Percentiles rank a stretch among this genome's conserved stretches.
Evolutionary conservation across 92 coral and sea anemone genomes (phyloP).

Genomic region (Montipora capitata): DNA sequence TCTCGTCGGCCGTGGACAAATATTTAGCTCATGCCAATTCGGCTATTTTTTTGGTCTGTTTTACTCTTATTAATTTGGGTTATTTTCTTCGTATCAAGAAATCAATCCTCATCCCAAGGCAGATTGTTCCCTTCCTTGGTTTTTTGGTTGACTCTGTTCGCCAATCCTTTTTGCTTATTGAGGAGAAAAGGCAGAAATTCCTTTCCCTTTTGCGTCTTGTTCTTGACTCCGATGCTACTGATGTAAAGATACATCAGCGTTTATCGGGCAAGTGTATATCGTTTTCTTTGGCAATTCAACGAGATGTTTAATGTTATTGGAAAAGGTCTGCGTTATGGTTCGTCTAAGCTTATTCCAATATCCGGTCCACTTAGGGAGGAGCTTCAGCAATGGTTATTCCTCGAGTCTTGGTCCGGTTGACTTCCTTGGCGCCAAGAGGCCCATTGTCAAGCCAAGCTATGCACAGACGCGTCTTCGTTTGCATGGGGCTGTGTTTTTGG

Average conservation of each 20-base stretch:
- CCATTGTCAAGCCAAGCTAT: slow-evolving; percentile 26
- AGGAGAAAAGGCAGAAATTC: slow-evolving; percentile 54
- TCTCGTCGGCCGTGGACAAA: slow-evolving; percentile 1
- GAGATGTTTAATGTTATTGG: slow-evolving; percentile 26
- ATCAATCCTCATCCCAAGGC: slow-evolving; percentile 52
- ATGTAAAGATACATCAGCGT: slow-evolving; percentile 42
- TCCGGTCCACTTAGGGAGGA: not conserved
- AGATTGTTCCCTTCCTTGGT: slow-evolving; percentile 48
- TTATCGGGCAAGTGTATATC: slow-evolving; percentile 31
- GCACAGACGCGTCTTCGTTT: slow-evolving; percentile 37
- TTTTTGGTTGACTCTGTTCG: slow-evolving; percentile 52
- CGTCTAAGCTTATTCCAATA: not conserved
- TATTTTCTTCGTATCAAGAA: slow-evolving; percentile 54
- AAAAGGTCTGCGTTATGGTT: not conserved
- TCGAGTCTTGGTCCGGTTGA: slow-evolving; percentile 9
- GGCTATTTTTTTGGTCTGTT: slow-evolving; percentile 35
- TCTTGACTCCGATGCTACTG: slow-evolving; percentile 21
- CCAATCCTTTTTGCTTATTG: slow-evolving; percentile 58
- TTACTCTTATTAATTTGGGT: slow-evolving; percentile 49
- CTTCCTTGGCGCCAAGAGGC: slow-evolving; percentile 24
- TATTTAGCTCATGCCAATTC: slow-evolving; percentile 31
- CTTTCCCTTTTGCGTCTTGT: slow-evolving; percentile 28
- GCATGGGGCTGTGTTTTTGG: slow-evolving; percentile 37
- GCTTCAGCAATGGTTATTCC: slow-evolving; percentile 8
- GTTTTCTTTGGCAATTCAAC: slow-evolving; percentile 29